Evolutionary conservation across 2,888 invertebrate genomes (phyloP).

Genomic region (Schizaphis graminum): DNA sequence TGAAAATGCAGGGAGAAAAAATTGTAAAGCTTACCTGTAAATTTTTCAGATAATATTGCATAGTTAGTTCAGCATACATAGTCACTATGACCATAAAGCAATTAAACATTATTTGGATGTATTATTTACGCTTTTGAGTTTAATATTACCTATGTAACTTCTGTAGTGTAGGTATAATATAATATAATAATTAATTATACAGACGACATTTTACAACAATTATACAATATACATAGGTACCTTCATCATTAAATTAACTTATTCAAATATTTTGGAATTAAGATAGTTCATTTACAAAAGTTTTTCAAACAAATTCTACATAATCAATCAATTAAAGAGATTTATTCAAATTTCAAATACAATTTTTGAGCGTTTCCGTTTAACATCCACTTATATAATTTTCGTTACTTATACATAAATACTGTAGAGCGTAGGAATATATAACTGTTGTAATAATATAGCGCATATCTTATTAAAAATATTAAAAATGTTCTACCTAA

Average conservation of each 20-base stretch:
- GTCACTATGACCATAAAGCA: background rate
- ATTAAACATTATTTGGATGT: background rate
- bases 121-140: background rate
- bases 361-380: background rate
- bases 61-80: background rate
- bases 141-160: background rate
- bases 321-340: background rate
- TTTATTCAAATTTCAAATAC: background rate
- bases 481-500: background rate
- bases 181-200: background rate
- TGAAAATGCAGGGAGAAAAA: background rate
- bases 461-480: background rate
- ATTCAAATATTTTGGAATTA: background rate
- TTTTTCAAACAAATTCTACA: background rate
- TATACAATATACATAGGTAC: background rate
- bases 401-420: background rate
- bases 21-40: background rate
- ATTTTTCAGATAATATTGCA: background rate
- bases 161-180: background rate
- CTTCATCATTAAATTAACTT: background rate
- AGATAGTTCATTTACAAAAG: background rate
- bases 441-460: background rate
- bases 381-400: background rate
- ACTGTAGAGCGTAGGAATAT: background rate
- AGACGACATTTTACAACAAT: background rate